Percentiles rank a stretch among this genome's conserved stretches.
Evolutionary conservation across 2,888 invertebrate genomes (phyloP).

Genomic region (Parasteatoda lunata): DNA sequence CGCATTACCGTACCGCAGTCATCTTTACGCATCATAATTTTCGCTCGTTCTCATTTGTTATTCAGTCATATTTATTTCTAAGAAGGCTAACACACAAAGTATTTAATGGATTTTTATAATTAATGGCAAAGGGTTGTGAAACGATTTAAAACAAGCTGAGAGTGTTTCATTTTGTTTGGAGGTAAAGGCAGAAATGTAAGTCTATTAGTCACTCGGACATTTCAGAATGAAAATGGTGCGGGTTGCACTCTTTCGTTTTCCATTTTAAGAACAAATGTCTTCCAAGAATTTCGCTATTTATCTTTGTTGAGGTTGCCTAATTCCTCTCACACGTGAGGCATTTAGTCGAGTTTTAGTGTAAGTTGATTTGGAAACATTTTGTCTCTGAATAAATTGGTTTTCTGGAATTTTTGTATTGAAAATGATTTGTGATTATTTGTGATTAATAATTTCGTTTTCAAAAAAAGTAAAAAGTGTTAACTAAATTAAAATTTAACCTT

Average conservation of each 20-base stretch:
- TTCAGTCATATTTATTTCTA: neutral
- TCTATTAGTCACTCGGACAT: slow-evolving; percentile 39
- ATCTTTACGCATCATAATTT: slow-evolving; percentile 5
- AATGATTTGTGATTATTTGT: too few relatives aligned
- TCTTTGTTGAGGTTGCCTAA: neutral
- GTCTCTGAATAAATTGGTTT: too few relatives aligned
- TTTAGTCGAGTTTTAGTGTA: too few relatives aligned
- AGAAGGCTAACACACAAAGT: neutral
- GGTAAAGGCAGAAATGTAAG: slow-evolving; percentile 6
- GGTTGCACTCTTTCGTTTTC: slow-evolving; percentile 16
- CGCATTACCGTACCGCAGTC: neutral
- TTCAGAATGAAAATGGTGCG: slow-evolving; percentile 20
- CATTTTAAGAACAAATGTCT: neutral
- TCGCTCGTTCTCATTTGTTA: neutral
- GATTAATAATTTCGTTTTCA: too few relatives aligned
- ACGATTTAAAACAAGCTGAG: slow-evolving; percentile 30
- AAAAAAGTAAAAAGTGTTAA: too few relatives aligned
- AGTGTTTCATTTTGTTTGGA: slow-evolving; percentile 1
- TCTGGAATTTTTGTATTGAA: too few relatives aligned
- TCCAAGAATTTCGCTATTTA: neutral
- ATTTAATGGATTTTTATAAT: slow-evolving; percentile 38
- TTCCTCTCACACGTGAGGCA: neutral
- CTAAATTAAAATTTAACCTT: too few relatives aligned
- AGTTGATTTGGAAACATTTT: too few relatives aligned
- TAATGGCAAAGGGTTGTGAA: slow-evolving; percentile 16